Evolutionary conservation across 1,140 invertebrate genomes (phyloP).

Genomic region (Heliconius hermathena): DNA sequence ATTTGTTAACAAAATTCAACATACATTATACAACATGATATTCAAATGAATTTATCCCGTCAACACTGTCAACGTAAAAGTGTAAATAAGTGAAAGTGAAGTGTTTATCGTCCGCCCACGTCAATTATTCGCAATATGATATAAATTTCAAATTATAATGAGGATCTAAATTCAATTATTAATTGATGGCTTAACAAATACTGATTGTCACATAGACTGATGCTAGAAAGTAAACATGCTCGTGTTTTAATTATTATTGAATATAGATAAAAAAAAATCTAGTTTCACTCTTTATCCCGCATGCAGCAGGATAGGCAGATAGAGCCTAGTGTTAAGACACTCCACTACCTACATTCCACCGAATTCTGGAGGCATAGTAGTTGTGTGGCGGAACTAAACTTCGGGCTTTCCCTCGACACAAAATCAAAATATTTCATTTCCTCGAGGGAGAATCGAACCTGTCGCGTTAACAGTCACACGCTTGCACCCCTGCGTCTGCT

Average conservation of each 20-base stretch:
- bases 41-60: slow-evolving; percentile 11
- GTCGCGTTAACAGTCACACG: no score
- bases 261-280: no score
- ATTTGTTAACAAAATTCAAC: neutral
- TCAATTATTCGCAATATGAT: slow-evolving; percentile 32
- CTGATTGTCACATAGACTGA: slow-evolving; percentile 6
- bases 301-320: no score
- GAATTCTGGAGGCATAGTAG: no score
- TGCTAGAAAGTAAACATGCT: slow-evolving; percentile 9
- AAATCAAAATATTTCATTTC: no score
- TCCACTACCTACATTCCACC: no score
- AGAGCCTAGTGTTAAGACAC: no score
- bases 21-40: neutral
- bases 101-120: slow-evolving; percentile 25
- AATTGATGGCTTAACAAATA: slow-evolving; percentile 16
- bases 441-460: no score
- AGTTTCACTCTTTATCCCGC: no score
- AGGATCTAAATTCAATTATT: slow-evolving; percentile 17
- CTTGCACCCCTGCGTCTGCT: no score
- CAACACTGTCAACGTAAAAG: slow-evolving; percentile 12
- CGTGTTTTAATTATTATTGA: neutral
- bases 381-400: no score
- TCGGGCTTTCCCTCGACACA: no score
- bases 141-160: slow-evolving; percentile 34
- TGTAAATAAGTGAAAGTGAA: slow-evolving; percentile 30